Conservation (phyloP, 2,113 vertebrate species). For the Candoia aspera region DNA sequence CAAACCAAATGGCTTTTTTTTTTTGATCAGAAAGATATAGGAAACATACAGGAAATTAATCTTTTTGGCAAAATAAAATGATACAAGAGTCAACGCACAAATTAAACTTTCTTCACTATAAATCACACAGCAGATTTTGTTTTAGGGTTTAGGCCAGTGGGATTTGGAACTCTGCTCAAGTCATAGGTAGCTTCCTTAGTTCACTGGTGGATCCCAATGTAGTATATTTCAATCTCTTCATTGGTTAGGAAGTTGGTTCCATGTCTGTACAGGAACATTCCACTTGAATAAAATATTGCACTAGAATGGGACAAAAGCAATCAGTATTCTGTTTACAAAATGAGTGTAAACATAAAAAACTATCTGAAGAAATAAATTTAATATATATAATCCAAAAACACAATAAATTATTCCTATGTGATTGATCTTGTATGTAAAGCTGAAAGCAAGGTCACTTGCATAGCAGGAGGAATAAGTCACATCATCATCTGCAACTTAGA, state of each 20-base stretch:
- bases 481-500: background rate
- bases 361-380: slow-evolving; percentile 23
- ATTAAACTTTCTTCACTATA: slow-evolving; percentile 55
- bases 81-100: slow-evolving; percentile 26
- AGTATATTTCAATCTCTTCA: slow-evolving; percentile 48
- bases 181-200: slow-evolving; percentile 20
- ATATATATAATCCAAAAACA: slow-evolving; percentile 13
- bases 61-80: slow-evolving; percentile 34
- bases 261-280: background rate
- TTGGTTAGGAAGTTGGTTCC: slow-evolving; percentile 18
- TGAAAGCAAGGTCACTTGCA: background rate
- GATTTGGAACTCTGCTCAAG: background rate
- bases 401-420: background rate
- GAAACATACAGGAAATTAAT: slow-evolving; percentile 28
- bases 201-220: slow-evolving; percentile 43
- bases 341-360: background rate
- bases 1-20: slow-evolving; percentile 38
- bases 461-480: slow-evolving; percentile 6
- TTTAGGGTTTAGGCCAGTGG: background rate
- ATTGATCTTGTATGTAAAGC: slow-evolving; percentile 13
- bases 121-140: slow-evolving; percentile 34
- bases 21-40: slow-evolving; percentile 23
- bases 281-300: slow-evolving; percentile 3
- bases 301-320: background rate
- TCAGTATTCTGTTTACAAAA: slow-evolving; percentile 2